These are phyloP conservation scores for Takifugu ocellatus DNA, from an alignment of 2,797 vertebrate species.

Conservation along the genomic window DNA sequence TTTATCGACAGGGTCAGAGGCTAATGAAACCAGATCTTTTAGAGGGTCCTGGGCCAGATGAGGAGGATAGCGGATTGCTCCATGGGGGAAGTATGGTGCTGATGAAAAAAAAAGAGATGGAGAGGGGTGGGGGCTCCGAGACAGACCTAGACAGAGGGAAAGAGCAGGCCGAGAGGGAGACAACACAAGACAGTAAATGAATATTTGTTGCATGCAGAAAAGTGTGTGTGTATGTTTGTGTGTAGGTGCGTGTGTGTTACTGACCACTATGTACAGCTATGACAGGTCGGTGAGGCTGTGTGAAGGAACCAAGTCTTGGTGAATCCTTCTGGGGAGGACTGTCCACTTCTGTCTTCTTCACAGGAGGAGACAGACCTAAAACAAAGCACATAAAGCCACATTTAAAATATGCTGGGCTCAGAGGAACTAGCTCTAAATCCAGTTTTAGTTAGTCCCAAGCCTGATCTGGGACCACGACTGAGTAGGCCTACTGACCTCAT, in stretches of 20 bases:
- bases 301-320: constrained; percentile 90
- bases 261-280: constrained; percentile 97
- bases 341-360: constrained; percentile 96
- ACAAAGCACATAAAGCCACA: constrained; percentile 14
- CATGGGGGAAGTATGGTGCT: constrained; percentile 91
- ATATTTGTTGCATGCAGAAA: neutral
- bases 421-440: too few relatives aligned
- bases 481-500: too few relatives aligned
- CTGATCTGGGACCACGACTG: too few relatives aligned
- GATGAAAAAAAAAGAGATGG: constrained; percentile 92
- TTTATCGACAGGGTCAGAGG: constrained; percentile 93
- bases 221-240: constrained; percentile 1
- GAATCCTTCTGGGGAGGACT: constrained; percentile 93
- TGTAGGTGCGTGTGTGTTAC: constrained; percentile 33
- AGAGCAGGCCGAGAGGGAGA: constrained; percentile 1
- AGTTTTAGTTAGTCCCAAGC: too few relatives aligned
- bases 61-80: constrained; percentile 92
- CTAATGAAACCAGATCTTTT: constrained; percentile 94
- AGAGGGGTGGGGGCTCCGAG: constrained; percentile 89
- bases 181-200: neutral
- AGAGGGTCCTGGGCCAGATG: constrained; percentile 95
- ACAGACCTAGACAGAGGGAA: constrained; percentile 75
- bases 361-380: constrained; percentile 89
- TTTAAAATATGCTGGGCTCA: too few relatives aligned
- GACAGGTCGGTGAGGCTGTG: constrained; percentile 95